Conservation (phyloP, 2,113 vertebrate species). For the Suricata suricatta region DNA sequence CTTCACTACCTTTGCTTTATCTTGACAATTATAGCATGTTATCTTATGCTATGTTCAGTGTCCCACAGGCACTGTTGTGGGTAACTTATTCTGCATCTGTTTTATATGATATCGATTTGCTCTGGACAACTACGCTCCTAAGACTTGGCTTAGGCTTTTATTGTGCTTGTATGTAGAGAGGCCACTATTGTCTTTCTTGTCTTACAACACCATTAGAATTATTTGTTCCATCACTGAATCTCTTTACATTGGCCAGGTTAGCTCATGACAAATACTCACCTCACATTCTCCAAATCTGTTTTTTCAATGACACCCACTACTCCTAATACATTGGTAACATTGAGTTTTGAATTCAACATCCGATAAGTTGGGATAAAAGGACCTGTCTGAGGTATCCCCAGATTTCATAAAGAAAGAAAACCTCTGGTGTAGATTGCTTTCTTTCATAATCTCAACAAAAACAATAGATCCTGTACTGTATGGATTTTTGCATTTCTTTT, state of each 20-base stretch:
- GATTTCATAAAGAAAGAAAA: not conserved
- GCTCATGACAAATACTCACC: not conserved
- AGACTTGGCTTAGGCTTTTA: not conserved
- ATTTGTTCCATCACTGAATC: no score
- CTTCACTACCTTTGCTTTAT: not conserved
- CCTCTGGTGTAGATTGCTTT: not conserved
- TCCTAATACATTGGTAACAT: not conserved
- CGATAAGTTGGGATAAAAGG: not conserved
- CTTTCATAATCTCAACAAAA: not conserved
- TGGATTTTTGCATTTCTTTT: not conserved
- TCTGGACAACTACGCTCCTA: not conserved
- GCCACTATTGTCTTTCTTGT: not conserved
- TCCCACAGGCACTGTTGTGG: not conserved
- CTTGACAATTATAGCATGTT: not conserved
- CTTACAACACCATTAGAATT: not conserved
- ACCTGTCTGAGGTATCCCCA: not conserved
- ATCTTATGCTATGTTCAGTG: not conserved
- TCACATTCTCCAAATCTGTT: not conserved
- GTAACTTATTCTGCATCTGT: not conserved
- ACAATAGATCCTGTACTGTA: not conserved
- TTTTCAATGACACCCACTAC: not conserved
- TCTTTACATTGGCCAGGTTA: not conserved
- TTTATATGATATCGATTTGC: not conserved
- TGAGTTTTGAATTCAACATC: not conserved
- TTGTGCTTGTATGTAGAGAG: not conserved